Evolutionary conservation across 2,888 invertebrate species (phyloP), one percentile per base, ranked within the genome.

Genomic region (Agrochola circellaris): DNA sequence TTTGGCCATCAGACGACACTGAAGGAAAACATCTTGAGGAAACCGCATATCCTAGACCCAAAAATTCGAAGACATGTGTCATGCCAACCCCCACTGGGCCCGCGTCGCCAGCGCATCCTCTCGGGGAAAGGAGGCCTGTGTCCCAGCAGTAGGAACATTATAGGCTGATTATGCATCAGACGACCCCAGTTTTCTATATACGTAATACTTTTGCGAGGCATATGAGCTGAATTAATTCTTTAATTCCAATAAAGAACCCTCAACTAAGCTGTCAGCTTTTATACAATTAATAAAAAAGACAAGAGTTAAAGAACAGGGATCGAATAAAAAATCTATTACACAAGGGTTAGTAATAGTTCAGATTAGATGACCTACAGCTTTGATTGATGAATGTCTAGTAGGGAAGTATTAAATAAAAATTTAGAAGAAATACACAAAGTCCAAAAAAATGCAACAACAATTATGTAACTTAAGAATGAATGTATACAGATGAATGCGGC

Each of bases 401-500:
- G 42, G 11, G 1, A 58, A 51, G 15, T 34, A 20, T 73, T 54
- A 23, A 8, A 45, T 54, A 26, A 15, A 17, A n/a, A 48, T 56
- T n/a, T 58, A 51, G 48, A 23, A 65, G n/a, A 8, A 62, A 73
- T 51, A 15, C n/a, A 71, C 1, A 13, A 38, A 30, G 38, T 51
- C 0, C 2, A 34, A 78, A 72, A 62, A 79, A 45, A 54, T 38
- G 23, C 34, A 51, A 65, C 15, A 51, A 54, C 13, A 66, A 79
- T 66, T 38, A 73, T 17, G 66, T 64, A 38, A 68, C 38, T n/a
- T 26, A 71, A n/a, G 34, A 78, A 66, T 51, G 42, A 65, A 72
- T 54, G 65, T 54, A 30, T 56, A 30, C 45, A 79, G 42, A 79
- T 79, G 72, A 72, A 78, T 66, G 79, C 65, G 73, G 54, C 23